A percentile compares a stretch with the other conserved stretches of the same genome.
Conservation (phyloP, 2,113 vertebrate species). For the Tragelaphus scriptus region DNA sequence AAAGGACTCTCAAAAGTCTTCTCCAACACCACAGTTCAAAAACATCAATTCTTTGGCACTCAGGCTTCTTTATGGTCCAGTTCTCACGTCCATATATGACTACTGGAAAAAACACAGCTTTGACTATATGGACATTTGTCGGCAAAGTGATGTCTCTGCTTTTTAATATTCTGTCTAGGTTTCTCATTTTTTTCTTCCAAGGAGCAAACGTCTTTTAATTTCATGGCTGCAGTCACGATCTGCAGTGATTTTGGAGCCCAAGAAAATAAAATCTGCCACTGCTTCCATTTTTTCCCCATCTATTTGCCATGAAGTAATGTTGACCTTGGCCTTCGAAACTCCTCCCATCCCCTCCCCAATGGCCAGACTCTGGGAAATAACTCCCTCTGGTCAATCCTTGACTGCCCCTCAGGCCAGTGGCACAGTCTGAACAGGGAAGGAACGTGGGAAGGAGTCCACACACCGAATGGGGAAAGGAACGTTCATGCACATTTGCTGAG, state of each 20-base stretch:
- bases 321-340: not conserved
- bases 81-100: not conserved
- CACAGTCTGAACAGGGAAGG: not conserved
- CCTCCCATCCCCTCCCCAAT: not conserved
- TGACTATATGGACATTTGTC: not conserved
- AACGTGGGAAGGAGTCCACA: not conserved
- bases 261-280: not conserved
- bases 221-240: not conserved
- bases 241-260: not conserved
- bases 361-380: not conserved
- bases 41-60: not conserved
- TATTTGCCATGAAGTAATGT: not conserved
- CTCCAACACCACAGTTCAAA: not conserved
- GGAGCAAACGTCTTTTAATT: not conserved
- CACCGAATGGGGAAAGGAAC: fast-evolving
- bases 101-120: not conserved
- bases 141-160: not conserved
- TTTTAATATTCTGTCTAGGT: not conserved
- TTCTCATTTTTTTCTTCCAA: not conserved
- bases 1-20: not conserved
- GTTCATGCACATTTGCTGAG: fast-evolving
- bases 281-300: not conserved
- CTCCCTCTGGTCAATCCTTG: not conserved
- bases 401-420: not conserved
- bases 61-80: not conserved